Percentiles rank a stretch among this genome's conserved stretches.
These are phyloP conservation scores for Pomacea canaliculata DNA, from an alignment of 2,888 invertebrate genomes.

Conservation along the genomic window DNA sequence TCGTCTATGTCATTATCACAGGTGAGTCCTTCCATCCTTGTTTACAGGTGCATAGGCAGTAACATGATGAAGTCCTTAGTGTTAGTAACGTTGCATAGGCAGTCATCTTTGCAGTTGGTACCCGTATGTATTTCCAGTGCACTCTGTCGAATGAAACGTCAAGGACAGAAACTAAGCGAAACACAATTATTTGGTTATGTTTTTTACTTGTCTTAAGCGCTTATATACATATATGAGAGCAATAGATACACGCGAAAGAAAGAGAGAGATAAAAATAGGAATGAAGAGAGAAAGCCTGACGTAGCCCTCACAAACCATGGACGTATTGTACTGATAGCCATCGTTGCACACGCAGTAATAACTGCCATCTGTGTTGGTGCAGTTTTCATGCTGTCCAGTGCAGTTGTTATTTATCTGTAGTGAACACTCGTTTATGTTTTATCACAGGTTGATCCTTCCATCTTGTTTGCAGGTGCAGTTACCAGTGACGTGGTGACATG, in stretches of 20 bases:
- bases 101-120: not conserved
- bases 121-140: not conserved
- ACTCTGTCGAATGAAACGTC: not conserved
- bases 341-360: not conserved
- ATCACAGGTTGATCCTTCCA: not conserved
- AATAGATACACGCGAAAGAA: too few species aligned
- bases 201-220: too few species aligned
- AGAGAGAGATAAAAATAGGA: too few species aligned
- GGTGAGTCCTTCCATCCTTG: not conserved
- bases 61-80: not conserved
- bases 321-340: not conserved
- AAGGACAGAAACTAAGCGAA: too few species aligned
- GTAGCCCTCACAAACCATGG: not conserved
- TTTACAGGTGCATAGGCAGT: not conserved
- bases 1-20: too few species aligned
- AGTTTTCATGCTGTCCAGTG: too few species aligned
- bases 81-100: not conserved
- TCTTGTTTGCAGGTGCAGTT: not conserved
- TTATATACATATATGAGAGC: too few species aligned
- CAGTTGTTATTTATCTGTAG: not conserved
- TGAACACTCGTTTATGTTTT: too few species aligned
- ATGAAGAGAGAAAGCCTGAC: not conserved
- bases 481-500: constrained; percentile 16
- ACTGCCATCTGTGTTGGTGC: not conserved
- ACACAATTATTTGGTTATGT: too few species aligned